phyloP scores from a whole-genome alignment of 1,140 invertebrate species.

The Adelges cooleyi region DNA sequence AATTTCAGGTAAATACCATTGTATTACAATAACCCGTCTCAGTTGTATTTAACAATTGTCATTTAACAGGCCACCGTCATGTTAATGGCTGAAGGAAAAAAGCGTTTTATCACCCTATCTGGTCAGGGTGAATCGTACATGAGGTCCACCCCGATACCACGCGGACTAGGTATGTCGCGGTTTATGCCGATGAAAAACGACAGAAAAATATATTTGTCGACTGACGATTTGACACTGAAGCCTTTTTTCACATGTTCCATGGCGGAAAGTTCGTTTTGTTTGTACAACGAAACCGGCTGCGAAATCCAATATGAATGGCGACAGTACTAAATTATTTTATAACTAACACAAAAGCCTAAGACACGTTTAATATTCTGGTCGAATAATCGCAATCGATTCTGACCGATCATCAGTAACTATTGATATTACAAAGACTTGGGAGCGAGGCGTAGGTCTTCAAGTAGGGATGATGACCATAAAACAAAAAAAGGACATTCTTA shows the following conservation, averaged over 20 bases:
- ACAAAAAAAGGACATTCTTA: no score
- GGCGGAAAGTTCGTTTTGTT: neutral
- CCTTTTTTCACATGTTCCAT: neutral
- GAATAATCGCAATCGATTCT: no score
- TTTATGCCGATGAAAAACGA: slow-evolving; percentile 5
- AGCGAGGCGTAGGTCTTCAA: no score
- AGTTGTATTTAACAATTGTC: no score
- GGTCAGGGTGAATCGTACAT: slow-evolving; percentile 17
- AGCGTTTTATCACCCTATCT: neutral
- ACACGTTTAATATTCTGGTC: no score
- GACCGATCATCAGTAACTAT: no score
- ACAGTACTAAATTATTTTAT: neutral
- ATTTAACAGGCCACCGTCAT: neutral
- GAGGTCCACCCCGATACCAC: neutral
- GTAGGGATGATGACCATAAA: no score
- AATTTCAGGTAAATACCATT: neutral
- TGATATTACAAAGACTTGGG: no score
- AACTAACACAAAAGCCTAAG: no score
- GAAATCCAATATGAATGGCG: slow-evolving; percentile 8
- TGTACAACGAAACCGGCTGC: neutral
- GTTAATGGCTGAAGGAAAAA: neutral
- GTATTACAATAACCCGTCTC: no score
- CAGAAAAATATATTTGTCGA: slow-evolving; percentile 9
- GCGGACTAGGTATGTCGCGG: neutral
- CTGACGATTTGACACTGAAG: slow-evolving; percentile 5